Base-by-base conservation (phyloP, 2,888 invertebrate species). In the Agrotis puta region DNA sequence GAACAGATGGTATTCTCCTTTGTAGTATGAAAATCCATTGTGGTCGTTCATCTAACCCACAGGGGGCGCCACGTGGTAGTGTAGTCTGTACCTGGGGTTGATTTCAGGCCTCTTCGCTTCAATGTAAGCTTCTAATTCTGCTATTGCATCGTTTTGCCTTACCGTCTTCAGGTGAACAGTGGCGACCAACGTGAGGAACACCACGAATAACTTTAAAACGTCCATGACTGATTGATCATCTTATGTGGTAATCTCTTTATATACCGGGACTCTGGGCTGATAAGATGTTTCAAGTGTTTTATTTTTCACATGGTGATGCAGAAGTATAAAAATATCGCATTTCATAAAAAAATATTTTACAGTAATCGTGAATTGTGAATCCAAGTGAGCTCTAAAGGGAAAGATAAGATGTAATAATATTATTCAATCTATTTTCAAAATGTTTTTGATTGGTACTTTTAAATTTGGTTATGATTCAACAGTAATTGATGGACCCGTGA, bases 41-140 rank as follows among this genome's bases (percentile, higher is more conserved):
- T 97, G 97, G 67, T 97, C 97, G 82, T 97, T 97, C 87, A 96
- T 94, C 97, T 97, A 97, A 22, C 96, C 96, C 0, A 95, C 93
- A 0, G 95, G 95, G 0, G 94, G 93, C 0, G 92, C 86, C 1
- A 95, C 88, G 78, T 96, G 96, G 72, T 94, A 95, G 3, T 91
- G 91, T 5, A 91, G 89, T 68, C 93, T 89, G 77, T 90, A 95
- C 18, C 93, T 88, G 22, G 48, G 18, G n/a, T 73, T 39, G 48
- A 47, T 91, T 13, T 56, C 56, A 7, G n/a, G n/a, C 13, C 39
- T 56, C 33, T 56, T 56, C n/a, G n/a, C 82, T 54, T 88, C 82
- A 45, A 95, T 94, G 63, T 94, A 95, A 18, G 89, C 85, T 79
- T 93, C 94, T 62, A 95, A 18, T 53, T 69, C 50, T 33, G 13